These are phyloP conservation scores for Panopea generosa DNA, from an alignment of 2,888 invertebrate species.

Conservation along the genomic window DNA sequence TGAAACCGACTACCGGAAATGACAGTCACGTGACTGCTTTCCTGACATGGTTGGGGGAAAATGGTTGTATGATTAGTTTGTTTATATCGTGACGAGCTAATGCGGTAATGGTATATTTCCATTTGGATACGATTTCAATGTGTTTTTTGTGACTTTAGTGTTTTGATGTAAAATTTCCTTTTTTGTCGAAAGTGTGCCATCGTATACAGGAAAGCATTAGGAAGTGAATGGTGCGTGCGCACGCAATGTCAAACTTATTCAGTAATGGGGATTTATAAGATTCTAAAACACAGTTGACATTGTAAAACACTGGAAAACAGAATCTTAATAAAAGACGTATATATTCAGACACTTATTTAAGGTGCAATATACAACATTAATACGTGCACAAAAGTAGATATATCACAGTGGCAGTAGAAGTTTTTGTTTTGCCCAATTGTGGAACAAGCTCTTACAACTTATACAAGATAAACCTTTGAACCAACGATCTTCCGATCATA, in stretches of 20 bases:
- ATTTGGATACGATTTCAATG: conserved; percentile 51
- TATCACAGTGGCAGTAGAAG: too few species aligned
- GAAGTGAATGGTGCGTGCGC: conserved; percentile 21
- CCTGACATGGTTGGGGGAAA: conserved; percentile 47
- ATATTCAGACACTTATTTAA: too few species aligned
- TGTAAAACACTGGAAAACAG: too few species aligned
- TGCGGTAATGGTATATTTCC: conserved; percentile 54
- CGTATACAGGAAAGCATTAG: conserved; percentile 50
- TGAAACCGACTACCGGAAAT: conserved; percentile 65
- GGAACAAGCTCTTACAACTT: too few species aligned
- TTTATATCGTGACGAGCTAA: conserved; percentile 49
- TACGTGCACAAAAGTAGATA: too few species aligned
- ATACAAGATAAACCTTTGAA: too few species aligned
- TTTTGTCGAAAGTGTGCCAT: conserved; percentile 49
- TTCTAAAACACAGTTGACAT: too few species aligned
- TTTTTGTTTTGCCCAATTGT: too few species aligned
- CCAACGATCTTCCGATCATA: too few species aligned
- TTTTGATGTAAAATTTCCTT: conserved; percentile 63
- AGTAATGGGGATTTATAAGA: too few species aligned
- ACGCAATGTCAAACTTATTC: conserved; percentile 23
- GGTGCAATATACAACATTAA: too few species aligned
- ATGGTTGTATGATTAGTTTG: conserved; percentile 53
- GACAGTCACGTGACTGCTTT: conserved; percentile 58
- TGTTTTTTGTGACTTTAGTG: conserved; percentile 41
- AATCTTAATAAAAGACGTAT: too few species aligned